Evolutionary conservation across 2,797 vertebrate species (phyloP), one percentile per base, ranked within the genome.

Genomic region (Artibeus jamaicensis): DNA sequence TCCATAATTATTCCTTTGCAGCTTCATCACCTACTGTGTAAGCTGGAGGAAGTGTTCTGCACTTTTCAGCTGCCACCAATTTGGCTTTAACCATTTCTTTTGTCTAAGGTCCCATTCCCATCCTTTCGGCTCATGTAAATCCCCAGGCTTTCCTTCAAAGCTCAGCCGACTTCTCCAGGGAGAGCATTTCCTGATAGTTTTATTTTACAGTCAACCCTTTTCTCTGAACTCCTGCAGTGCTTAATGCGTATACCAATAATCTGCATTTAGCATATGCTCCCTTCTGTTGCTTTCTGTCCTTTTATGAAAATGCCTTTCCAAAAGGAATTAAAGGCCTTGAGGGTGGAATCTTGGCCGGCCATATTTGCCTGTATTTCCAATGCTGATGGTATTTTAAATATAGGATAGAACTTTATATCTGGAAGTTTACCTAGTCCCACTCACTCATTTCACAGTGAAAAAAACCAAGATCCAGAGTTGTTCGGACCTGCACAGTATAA

Each of bases 231-330:
- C n/a, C n/a, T 42, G 34, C 15, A 87, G 57, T 15, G 70, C 32
- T 67, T 65, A 74, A 42, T n/a, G 85, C 9, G 59, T n/a, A 53
- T 9, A 71, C 32, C 18, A 83, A 57, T 71, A 79, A 65, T 16
- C 9, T 71, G 48, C 4, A 37, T 42, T 81, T 68, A 71, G 34
- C 50, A 62, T 68, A 22, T 37, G 29, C 9, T 96, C 50, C 44
- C 22, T 91, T 89, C 15, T 91, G 24, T 68, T 76, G 46, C 53
- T 59, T 93, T 86, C 22, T 82, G 9, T 77, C 21, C 44, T 86
- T 70, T 83, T 59, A 76, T 32, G 24, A 86, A 92, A 90, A 68
- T 94, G 21, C 46, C 73, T 86, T 92, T 84, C 34, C 59, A 82
- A 11, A 71, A 32, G 92, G 34, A 88, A 88, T 70, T 65, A 87